Base-by-base conservation (phyloP, 2,113 vertebrate species). In the Choloepus hoffmanni region DNA sequence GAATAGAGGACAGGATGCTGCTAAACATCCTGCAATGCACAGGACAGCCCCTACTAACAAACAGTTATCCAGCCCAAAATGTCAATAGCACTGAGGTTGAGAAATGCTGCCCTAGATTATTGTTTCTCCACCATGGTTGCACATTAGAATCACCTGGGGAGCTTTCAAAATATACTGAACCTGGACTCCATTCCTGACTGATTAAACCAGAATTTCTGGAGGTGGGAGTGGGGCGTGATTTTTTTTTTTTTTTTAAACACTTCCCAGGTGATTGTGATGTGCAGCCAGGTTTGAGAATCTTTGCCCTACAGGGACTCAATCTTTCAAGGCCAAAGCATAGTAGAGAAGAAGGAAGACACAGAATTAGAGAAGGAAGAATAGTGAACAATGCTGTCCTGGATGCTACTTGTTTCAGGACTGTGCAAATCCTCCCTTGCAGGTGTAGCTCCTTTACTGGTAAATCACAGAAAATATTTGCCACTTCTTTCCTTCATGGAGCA, bases 361-460 rank as follows among this genome's bases (percentile, higher is more conserved):
- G 73, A 90, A 89, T 95, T 76, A 40, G 73, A 87, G 77, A 72
- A 88, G 24, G 40, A 78, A 91, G 33, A 81, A 62, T 1, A 48
- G 14, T 43, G 45, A 84, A n/a, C 26, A 82, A 10, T 48, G 36
- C 19, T 68, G 45, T 68, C 89, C 79, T 83, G 62, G 43, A 16
- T 53, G 55, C 36, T 28, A 13, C 53, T 65, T 78, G 30, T 33
- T 76, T 60, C 40, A 30, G 40, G 55, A 48, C 43, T 77, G 14
- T 43, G 18, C 48, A 84, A 83, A 85, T 83, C 58, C 67, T 72
- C 7, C 26, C 2, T 72, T 76, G 53, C 5, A 45, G n/a, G 67
- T 36, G 60, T 68, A 85, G 72, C 18, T 79, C 62, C 65, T 93
- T 89, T 53, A 81, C 40, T 85, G 33, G 9, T 28, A 92, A 95